Evolutionary conservation across 2,888 invertebrate species (phyloP).

Genomic region (Eudasyphora cyanicolor): DNA sequence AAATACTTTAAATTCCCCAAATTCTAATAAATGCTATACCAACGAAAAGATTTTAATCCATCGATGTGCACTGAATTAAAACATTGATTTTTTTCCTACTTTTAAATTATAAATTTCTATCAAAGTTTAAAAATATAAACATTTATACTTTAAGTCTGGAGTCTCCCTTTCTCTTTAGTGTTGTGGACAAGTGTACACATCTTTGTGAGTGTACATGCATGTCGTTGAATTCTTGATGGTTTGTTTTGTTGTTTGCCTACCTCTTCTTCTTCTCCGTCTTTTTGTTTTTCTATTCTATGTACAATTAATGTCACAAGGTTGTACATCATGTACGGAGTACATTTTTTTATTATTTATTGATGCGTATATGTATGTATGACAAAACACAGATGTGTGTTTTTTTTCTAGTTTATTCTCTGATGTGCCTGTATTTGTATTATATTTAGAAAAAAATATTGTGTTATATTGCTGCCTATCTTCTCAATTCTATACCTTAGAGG

Average conservation of each 20-base stretch:
- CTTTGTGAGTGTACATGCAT: too few relatives aligned
- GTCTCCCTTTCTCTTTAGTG: too few relatives aligned
- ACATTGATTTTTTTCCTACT: too few relatives aligned
- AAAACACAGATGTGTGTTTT: neutral
- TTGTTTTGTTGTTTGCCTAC: neutral
- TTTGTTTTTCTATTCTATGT: constrained; percentile 26
- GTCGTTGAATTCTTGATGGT: too few relatives aligned
- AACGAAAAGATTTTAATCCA: too few relatives aligned
- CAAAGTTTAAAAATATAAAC: too few relatives aligned
- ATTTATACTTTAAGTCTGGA: too few relatives aligned
- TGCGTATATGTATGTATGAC: neutral
- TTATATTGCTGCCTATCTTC: neutral
- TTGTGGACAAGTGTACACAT: neutral
- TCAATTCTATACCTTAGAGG: constrained; percentile 49
- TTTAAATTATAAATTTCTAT: too few relatives aligned
- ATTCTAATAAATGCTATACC: too few relatives aligned
- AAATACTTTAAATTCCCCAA: too few relatives aligned
- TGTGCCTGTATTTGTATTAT: constrained; percentile 14
- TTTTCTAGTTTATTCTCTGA: neutral
- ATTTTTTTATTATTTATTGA: neutral
- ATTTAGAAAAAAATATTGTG: constrained; percentile 45
- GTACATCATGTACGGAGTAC: constrained; percentile 5
- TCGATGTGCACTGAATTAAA: too few relatives aligned
- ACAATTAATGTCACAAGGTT: constrained; percentile 63
- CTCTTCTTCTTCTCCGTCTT: neutral